Evolutionary conservation across 2,113 vertebrate genomes (phyloP).

Genomic region (Trogon melanurus): DNA sequence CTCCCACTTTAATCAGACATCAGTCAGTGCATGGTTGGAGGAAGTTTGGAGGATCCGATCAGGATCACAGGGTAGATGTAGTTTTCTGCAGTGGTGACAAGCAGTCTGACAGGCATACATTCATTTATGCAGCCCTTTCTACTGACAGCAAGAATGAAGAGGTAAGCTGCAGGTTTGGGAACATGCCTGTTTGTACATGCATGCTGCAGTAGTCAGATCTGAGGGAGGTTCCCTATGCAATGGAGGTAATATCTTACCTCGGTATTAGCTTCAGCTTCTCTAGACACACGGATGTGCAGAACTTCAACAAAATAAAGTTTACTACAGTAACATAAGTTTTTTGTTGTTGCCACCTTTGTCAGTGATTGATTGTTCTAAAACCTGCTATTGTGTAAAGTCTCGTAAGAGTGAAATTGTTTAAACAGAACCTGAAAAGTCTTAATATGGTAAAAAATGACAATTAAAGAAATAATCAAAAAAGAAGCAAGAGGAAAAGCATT

Average conservation of each 20-base stretch:
- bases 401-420: background rate
- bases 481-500: fast-evolving
- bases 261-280: background rate
- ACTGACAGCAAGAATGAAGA: background rate
- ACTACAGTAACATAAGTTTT: background rate
- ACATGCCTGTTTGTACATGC: fast-evolving
- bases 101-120: background rate
- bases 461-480: background rate
- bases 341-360: background rate
- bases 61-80: background rate
- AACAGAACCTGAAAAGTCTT: background rate
- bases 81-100: background rate
- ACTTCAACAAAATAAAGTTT: background rate
- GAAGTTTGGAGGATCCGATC: too few species aligned
- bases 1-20: background rate
- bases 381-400: background rate
- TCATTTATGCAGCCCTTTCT: background rate
- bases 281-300: background rate
- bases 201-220: background rate
- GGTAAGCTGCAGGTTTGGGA: background rate
- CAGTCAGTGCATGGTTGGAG: background rate
- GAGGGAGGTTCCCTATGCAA: background rate
- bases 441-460: background rate
- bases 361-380: background rate
- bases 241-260: background rate